A percentile compares a stretch with the other conserved stretches of the same genome.
Conservation (phyloP, 2,888 invertebrate species). For the Pandemis cinnamomeana region DNA sequence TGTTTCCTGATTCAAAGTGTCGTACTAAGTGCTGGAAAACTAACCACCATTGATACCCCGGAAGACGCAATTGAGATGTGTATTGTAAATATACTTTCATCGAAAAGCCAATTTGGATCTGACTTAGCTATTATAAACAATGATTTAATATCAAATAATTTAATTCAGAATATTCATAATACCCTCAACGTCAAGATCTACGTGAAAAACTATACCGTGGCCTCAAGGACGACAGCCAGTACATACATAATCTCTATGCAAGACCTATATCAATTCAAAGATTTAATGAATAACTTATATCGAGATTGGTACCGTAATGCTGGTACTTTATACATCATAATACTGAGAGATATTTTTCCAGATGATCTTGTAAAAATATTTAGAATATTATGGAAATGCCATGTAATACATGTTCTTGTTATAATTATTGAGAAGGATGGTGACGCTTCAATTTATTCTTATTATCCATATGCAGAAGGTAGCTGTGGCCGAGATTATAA, state of each 20-base stretch:
- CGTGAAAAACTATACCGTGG: constrained; percentile 11
- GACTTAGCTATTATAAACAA: constrained; percentile 24
- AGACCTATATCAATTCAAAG: constrained; percentile 9
- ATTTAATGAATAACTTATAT: constrained; percentile 14
- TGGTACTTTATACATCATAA: constrained; percentile 20
- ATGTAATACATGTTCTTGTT: constrained; percentile 18
- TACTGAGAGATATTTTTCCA: neutral
- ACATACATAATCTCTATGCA: constrained; percentile 11
- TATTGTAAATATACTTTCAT: constrained; percentile 29
- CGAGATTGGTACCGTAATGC: constrained; percentile 26
- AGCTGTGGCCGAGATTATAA: constrained; percentile 42
- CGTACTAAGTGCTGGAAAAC: neutral
- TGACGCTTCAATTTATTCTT: constrained; percentile 35
- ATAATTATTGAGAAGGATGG: neutral
- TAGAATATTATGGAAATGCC: constrained; percentile 18
- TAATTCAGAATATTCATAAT: constrained; percentile 29
- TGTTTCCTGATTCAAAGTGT: neutral
- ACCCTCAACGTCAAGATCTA: constrained; percentile 23
- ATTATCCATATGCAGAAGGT: constrained; percentile 39
- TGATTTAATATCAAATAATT: constrained; percentile 1
- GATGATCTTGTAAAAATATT: constrained; percentile 18
- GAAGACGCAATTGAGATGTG: constrained; percentile 15
- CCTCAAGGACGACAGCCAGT: neutral
- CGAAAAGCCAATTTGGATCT: constrained; percentile 12
- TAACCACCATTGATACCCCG: neutral